These are phyloP conservation scores for Spea bombifrons DNA, from an alignment of 2,113 vertebrate species.

Conservation along the genomic window DNA sequence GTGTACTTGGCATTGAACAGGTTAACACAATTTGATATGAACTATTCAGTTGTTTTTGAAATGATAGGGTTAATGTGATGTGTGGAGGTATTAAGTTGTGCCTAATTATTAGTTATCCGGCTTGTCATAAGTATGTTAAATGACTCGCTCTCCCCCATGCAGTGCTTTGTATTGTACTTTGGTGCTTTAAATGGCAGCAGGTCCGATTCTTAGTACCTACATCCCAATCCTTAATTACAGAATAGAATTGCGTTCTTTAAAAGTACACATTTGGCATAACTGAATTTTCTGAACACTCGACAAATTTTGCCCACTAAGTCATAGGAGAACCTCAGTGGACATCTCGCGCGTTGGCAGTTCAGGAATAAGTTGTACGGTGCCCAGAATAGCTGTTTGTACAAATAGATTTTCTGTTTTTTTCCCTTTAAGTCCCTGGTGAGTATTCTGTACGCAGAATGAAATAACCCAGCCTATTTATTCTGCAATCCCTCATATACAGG, in stretches of 20 bases:
- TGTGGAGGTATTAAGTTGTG: not conserved
- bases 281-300: too few relatives aligned
- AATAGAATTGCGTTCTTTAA: too few relatives aligned
- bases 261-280: too few relatives aligned
- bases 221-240: too few relatives aligned
- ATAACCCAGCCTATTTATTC: conserved; percentile 23
- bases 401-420: not conserved
- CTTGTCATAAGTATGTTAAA: conserved; percentile 10
- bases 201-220: too few relatives aligned
- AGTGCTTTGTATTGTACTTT: not conserved
- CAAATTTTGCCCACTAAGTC: too few relatives aligned
- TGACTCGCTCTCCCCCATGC: not conserved
- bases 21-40: not conserved
- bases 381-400: conserved; percentile 21
- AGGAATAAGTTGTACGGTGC: not conserved
- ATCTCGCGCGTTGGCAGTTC: too few relatives aligned
- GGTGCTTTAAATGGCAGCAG: not conserved
- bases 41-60: not conserved
- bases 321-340: too few relatives aligned
- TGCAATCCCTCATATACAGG: not conserved
- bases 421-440: not conserved
- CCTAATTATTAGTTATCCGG: conserved; percentile 18
- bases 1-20: not conserved
- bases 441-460: conserved; percentile 6
- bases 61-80: not conserved